Conservation (phyloP, 2,888 invertebrate genomes). For the Cantharis nigra region DNA sequence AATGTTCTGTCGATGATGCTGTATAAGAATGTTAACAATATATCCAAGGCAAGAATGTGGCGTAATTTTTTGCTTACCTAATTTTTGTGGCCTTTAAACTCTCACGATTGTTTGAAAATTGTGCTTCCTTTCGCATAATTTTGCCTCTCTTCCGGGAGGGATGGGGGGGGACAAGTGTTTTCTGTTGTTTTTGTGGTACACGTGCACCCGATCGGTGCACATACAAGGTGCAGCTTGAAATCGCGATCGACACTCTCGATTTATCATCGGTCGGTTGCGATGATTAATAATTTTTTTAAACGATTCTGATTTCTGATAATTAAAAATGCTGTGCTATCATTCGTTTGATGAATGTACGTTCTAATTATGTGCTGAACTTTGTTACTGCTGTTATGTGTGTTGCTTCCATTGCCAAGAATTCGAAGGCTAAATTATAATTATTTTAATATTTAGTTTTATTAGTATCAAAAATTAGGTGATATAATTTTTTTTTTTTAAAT, state of each 20-base stretch:
- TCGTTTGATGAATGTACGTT: slow-evolving; percentile 2
- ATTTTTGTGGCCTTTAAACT: not conserved
- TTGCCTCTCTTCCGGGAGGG: not conserved
- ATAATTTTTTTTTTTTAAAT: not conserved
- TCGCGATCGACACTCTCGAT: not conserved
- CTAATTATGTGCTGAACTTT: slow-evolving; percentile 15
- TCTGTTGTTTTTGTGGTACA: not conserved
- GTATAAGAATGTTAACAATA: not conserved
- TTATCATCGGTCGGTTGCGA: not conserved
- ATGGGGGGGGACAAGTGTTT: not conserved
- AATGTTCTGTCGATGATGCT: not conserved
- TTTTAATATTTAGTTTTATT: not conserved
- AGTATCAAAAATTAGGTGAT: not conserved
- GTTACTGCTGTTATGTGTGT: not conserved
- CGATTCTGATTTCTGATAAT: not conserved
- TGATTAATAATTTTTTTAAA: slow-evolving; percentile 3
- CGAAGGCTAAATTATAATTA: slow-evolving; percentile 7
- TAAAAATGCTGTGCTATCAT: not conserved
- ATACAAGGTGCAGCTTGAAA: not conserved
- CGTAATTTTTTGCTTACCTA: not conserved
- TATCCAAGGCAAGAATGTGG: not conserved
- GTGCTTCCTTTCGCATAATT: not conserved
- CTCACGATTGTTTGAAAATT: not conserved
- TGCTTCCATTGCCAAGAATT: slow-evolving; percentile 12
- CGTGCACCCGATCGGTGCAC: not conserved